Conservation (phyloP, 2,888 invertebrate genomes). For the Aleiodes testaceus region DNA sequence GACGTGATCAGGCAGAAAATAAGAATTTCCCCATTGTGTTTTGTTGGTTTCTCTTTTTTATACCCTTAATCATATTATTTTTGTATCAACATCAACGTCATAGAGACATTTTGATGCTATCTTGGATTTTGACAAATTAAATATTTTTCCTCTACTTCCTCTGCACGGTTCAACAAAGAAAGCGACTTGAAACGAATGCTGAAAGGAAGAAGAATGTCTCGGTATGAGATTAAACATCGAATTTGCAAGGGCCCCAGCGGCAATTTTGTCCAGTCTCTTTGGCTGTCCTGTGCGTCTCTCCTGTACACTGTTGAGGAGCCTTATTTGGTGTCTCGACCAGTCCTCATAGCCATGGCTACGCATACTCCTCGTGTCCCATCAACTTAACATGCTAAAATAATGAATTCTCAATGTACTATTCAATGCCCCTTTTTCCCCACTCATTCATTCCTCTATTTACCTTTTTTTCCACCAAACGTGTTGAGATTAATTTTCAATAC, state of each 20-base stretch:
- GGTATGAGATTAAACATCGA: not conserved
- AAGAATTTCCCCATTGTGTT: conserved; percentile 25
- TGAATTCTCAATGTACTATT: not conserved
- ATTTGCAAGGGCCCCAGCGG: conserved; percentile 22
- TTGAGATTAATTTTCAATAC: not conserved
- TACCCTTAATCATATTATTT: conserved; percentile 11
- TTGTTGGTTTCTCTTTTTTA: not conserved
- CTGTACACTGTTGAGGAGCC: conserved; percentile 59
- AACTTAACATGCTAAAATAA: conserved; percentile 17
- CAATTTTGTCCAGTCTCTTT: conserved; percentile 13
- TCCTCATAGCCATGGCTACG: conserved; percentile 44
- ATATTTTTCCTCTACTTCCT: not conserved
- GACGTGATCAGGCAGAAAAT: conserved; percentile 37
- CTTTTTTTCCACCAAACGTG: not conserved
- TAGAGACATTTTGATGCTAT: conserved; percentile 9
- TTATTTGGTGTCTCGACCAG: conserved; percentile 59
- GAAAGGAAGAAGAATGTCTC: not conserved
- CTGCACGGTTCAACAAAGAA: not conserved
- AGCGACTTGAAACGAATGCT: not conserved
- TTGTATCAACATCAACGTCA: not conserved
- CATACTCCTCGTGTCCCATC: conserved; percentile 42
- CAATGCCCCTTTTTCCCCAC: not conserved
- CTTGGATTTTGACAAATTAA: not conserved
- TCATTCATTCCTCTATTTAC: conserved; percentile 1
- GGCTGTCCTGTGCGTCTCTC: conserved; percentile 35